Conservation (phyloP, 2,888 invertebrate genomes). For the Theristus sp. region DNA sequence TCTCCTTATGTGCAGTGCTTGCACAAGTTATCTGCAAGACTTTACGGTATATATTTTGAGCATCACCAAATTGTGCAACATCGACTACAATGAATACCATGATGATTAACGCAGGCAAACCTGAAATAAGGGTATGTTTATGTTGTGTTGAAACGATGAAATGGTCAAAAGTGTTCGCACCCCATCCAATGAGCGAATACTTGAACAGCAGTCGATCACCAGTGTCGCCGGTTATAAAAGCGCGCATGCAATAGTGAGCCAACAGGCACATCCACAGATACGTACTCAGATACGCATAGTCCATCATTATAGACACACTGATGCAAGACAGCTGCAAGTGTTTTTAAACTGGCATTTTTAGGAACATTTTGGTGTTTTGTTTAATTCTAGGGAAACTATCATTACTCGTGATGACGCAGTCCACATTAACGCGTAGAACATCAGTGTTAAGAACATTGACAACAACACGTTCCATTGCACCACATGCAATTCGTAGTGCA, state of each 20-base stretch:
- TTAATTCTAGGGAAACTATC: too few relatives aligned
- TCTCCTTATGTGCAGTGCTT: too few relatives aligned
- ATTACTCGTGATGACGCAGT: background rate
- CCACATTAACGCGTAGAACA: conserved; percentile 7
- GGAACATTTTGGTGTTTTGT: too few relatives aligned
- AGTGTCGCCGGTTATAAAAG: background rate
- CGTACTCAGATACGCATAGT: conserved; percentile 9
- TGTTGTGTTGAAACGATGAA: too few relatives aligned
- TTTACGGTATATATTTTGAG: background rate
- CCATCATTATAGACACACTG: conserved; percentile 7
- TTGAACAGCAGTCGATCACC: background rate
- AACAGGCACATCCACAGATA: background rate
- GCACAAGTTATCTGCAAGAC: too few relatives aligned
- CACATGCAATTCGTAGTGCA: conserved; percentile 8
- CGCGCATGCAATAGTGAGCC: background rate
- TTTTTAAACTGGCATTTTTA: too few relatives aligned
- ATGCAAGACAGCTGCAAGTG: conserved; percentile 9
- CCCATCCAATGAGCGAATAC: background rate
- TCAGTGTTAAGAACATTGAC: conserved; percentile 8
- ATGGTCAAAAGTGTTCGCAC: too few relatives aligned
- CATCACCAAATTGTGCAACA: background rate
- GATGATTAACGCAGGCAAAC: background rate
- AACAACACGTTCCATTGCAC: conserved; percentile 8
- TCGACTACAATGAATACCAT: background rate
- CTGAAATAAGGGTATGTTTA: background rate